Evolutionary conservation across 2,113 vertebrate species (phyloP), one percentile per base, ranked within the genome.

Genomic region (Xiphophorus couchianus): DNA sequence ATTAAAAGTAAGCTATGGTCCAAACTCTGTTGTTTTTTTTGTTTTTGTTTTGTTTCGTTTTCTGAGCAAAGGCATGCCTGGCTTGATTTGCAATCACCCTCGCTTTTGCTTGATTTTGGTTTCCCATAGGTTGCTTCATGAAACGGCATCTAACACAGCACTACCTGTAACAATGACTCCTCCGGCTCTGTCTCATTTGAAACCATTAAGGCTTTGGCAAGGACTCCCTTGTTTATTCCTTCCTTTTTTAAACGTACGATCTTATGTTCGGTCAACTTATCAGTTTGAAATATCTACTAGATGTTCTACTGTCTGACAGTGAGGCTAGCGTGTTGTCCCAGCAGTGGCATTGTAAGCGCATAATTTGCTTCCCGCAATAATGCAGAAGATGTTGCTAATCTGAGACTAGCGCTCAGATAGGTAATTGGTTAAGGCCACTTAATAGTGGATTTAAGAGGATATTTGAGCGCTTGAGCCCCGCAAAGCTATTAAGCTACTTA

Each of bases 1-100:
- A 95, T 93, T 95, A 95, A 95, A 95, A 94, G 95, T 95, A 95
- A 95, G 95, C 91, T 86, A 86, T 91, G 86, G 84, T 93, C 92
- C 90, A 93, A 90, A 92, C 74, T 89, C 67, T 84, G 81, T 73
- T 84, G 66, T 84, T 85, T 75, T 75, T 84, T 61, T 81, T 71
- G 83, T 44, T 73, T 54, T 87, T 72, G 33, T 66, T 66, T 85
- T 68, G 69, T 60, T 64, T 76, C 74, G 33, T 12, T 62, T 61
- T 74, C 66, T 74, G 76, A 74, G 84, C 86, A 92, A 91, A 90
- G 87, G 92, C 94, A 95, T 94, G 94, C 93, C 92, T 91, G 87
- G 84, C 89, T 88, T 93, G 90, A 86, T 90, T 92, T 93, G 88
- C 92, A 87, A 90, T 92, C 91, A 93, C 92, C 87, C 76, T 84